Percentiles rank a stretch among this genome's conserved stretches.
Evolutionary conservation across 2,888 invertebrate genomes (phyloP).

Genomic region (Anthophora plumipes): DNA sequence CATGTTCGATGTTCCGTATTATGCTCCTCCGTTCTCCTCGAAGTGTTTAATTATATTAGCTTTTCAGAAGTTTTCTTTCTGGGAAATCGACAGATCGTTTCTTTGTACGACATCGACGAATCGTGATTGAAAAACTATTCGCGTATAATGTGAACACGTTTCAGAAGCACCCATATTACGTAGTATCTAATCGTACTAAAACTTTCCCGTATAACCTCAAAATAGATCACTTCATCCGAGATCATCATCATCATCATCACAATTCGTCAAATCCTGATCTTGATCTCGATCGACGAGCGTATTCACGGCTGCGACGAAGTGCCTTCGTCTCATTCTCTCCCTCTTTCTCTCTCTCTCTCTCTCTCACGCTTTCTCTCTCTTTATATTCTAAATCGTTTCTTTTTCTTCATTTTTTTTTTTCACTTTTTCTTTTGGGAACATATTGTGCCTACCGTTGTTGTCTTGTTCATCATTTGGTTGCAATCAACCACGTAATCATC

Average conservation of each 20-base stretch:
- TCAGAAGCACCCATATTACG: conserved; percentile 38
- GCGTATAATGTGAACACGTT: conserved; percentile 29
- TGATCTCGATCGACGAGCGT: conserved; percentile 44
- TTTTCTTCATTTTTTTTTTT: conserved; percentile 32
- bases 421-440: conserved; percentile 55
- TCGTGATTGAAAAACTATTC: conserved; percentile 30
- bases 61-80: conserved; percentile 43
- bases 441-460: conserved; percentile 65
- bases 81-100: conserved; percentile 35
- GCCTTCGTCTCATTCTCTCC: conserved; percentile 51
- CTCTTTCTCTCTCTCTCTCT: conserved; percentile 45
- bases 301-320: conserved; percentile 43
- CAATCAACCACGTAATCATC: conserved; percentile 48
- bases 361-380: conserved; percentile 53
- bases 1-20: background rate
- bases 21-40: too few relatives aligned
- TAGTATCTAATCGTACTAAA: conserved; percentile 24
- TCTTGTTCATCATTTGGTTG: conserved; percentile 41
- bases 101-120: conserved; percentile 42
- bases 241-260: conserved; percentile 28
- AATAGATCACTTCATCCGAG: conserved; percentile 36
- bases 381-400: conserved; percentile 51
- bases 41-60: conserved; percentile 49
- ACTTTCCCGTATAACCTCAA: background rate
- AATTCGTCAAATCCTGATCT: conserved; percentile 29